A percentile compares a stretch with the other conserved stretches of the same genome.
phyloP scores from a whole-genome alignment of 2,113 vertebrate species.

The Psilopsiagon aurifrons region DNA sequence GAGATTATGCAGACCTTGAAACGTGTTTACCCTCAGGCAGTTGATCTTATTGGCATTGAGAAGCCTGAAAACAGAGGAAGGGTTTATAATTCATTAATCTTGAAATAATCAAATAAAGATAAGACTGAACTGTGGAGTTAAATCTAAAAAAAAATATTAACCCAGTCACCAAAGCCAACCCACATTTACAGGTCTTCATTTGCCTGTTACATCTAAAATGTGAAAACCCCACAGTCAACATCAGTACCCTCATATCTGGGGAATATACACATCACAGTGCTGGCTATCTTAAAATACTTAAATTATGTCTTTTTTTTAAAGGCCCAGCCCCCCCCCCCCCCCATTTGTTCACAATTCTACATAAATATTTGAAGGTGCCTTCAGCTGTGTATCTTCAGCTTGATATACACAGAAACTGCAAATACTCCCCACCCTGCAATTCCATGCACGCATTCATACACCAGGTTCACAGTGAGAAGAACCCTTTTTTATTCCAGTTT shows the following conservation, averaged over 20 bases:
- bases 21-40: constrained; percentile 95
- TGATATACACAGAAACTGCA: not conserved
- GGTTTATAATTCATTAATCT: not conserved
- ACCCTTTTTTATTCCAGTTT: not conserved
- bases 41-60: constrained; percentile 99
- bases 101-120: not conserved
- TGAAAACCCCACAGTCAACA: not conserved
- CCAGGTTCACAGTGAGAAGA: not conserved
- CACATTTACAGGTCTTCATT: not conserved
- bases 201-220: not conserved
- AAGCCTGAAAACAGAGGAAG: constrained; percentile 81
- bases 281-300: not conserved
- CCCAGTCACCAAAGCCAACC: not conserved
- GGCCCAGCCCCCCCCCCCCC: not conserved
- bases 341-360: not conserved
- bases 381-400: not conserved
- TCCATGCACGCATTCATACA: not conserved
- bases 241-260: not conserved
- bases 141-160: not conserved
- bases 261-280: not conserved
- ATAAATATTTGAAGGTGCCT: not conserved
- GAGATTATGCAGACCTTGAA: constrained; percentile 97
- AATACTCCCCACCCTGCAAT: not conserved
- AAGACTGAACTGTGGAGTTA: not conserved
- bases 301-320: not conserved